Evolutionary conservation across 2,888 invertebrate genomes (phyloP).

Genomic region (Gonocerus acuteangulatus): DNA sequence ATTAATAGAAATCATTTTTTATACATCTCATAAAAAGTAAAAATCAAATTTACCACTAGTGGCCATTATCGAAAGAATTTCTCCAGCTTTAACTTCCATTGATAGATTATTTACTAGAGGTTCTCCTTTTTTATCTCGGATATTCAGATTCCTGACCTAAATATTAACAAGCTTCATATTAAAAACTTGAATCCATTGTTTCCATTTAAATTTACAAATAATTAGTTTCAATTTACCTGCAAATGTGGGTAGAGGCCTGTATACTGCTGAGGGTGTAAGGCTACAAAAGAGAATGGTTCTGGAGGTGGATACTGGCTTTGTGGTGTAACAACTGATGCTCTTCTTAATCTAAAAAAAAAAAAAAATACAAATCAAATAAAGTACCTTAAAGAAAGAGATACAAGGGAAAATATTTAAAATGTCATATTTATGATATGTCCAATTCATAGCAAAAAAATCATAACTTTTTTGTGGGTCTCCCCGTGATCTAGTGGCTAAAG

Average conservation of each 20-base stretch:
- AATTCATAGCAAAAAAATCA: too few relatives aligned
- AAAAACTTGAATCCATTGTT: too few relatives aligned
- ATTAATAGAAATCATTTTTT: too few relatives aligned
- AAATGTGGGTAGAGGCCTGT: slow-evolving; percentile 54
- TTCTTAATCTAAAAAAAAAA: slow-evolving; percentile 16
- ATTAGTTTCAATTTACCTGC: slow-evolving; percentile 49
- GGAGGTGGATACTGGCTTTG: slow-evolving; percentile 24
- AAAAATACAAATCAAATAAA: too few relatives aligned
- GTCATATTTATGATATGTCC: too few relatives aligned
- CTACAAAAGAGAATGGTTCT: slow-evolving; percentile 34
- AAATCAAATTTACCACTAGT: slow-evolving; percentile 51
- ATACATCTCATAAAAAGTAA: too few relatives aligned
- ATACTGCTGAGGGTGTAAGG: slow-evolving; percentile 36
- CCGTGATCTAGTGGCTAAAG: too few relatives aligned
- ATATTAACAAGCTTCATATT: slow-evolving; percentile 22
- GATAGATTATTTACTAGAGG: slow-evolving; percentile 66
- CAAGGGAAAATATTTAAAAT: too few relatives aligned
- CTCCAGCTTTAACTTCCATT: slow-evolving; percentile 83
- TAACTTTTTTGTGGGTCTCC: too few relatives aligned
- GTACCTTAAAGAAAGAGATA: too few relatives aligned
- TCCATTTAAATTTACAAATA: too few relatives aligned
- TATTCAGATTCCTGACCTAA: slow-evolving; percentile 56
- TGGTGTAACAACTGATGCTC: slow-evolving; percentile 30
- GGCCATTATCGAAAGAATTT: slow-evolving; percentile 82
- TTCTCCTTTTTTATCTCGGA: slow-evolving; percentile 50